Conservation (phyloP, 1,140 invertebrate species). For the Lasaia peninsularis region DNA sequence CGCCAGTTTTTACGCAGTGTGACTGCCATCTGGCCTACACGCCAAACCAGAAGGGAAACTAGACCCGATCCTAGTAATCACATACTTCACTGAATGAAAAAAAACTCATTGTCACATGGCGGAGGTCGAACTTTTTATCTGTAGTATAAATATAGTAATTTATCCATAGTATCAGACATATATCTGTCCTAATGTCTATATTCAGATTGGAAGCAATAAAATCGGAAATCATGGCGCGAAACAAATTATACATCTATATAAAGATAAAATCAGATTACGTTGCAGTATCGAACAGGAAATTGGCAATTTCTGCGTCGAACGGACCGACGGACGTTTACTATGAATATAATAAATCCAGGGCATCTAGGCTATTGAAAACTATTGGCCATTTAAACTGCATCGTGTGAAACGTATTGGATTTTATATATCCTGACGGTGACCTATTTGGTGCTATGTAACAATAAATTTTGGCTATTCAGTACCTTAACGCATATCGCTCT, state of each 20-base stretch:
- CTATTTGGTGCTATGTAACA: not conserved
- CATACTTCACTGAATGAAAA: too few species aligned
- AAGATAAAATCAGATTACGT: slow-evolving; percentile 23
- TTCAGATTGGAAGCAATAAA: not conserved
- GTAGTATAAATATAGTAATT: too few species aligned
- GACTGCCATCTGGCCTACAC: too few species aligned
- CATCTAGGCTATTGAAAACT: slow-evolving; percentile 23
- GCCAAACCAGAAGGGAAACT: too few species aligned
- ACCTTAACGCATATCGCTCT: too few species aligned
- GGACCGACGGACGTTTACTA: slow-evolving; percentile 29
- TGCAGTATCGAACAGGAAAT: slow-evolving; percentile 45
- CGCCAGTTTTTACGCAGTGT: too few species aligned
- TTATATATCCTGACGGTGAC: not conserved
- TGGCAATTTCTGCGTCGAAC: slow-evolving; percentile 53
- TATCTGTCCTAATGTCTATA: not conserved
- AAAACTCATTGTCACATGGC: too few species aligned
- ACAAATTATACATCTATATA: slow-evolving; percentile 20
- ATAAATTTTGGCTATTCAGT: too few species aligned
- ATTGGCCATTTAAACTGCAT: slow-evolving; percentile 23
- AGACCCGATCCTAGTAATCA: too few species aligned
- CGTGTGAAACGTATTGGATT: slow-evolving; percentile 18
- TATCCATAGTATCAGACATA: too few species aligned
- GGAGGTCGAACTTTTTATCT: too few species aligned
- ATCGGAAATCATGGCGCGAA: slow-evolving; percentile 12
- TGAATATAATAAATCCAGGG: slow-evolving; percentile 31